These are phyloP conservation scores for Gonatopus flavifemur DNA, from an alignment of 1,140 invertebrate genomes.

Conservation along the genomic window DNA sequence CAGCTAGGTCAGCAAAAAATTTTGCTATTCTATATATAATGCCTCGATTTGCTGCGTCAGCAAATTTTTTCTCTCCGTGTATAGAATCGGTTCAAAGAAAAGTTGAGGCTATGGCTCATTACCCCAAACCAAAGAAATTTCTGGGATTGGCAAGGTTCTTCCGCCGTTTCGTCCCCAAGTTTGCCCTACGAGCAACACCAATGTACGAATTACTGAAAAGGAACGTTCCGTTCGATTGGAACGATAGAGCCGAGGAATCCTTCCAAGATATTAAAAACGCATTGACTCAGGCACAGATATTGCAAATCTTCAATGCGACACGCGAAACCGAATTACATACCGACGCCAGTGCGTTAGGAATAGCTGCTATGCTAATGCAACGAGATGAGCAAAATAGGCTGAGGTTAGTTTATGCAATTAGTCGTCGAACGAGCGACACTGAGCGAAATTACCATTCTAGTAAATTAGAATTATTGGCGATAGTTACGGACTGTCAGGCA, in stretches of 20 bases:
- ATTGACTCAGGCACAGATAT: slow-evolving; percentile 22
- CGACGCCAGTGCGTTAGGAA: slow-evolving; percentile 33
- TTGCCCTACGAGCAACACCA: slow-evolving; percentile 25
- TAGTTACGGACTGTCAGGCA: slow-evolving; percentile 7
- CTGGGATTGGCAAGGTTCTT: slow-evolving; percentile 29
- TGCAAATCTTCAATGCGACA: slow-evolving; percentile 17
- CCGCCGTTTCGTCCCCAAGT: slow-evolving; percentile 34
- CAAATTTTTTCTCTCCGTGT: too few species aligned
- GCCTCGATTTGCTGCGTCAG: too few species aligned
- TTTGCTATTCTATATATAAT: too few species aligned
- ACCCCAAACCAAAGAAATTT: slow-evolving; percentile 32
- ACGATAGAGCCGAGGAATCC: too few species aligned
- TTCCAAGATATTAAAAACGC: slow-evolving; percentile 3
- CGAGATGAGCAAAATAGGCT: background rate
- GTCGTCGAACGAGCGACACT: too few species aligned
- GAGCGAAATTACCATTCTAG: background rate
- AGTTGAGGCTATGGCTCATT: slow-evolving; percentile 31
- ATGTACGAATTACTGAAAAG: slow-evolving; percentile 25
- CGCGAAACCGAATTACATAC: slow-evolving; percentile 21
- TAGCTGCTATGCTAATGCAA: slow-evolving; percentile 40
- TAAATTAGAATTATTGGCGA: background rate
- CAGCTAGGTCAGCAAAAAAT: too few species aligned
- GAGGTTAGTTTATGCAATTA: background rate
- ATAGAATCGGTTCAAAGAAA: slow-evolving; percentile 33
- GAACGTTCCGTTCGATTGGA: background rate